phyloP scores from a whole-genome alignment of 1,140 invertebrate genomes.

The Liolophura sinensis region DNA sequence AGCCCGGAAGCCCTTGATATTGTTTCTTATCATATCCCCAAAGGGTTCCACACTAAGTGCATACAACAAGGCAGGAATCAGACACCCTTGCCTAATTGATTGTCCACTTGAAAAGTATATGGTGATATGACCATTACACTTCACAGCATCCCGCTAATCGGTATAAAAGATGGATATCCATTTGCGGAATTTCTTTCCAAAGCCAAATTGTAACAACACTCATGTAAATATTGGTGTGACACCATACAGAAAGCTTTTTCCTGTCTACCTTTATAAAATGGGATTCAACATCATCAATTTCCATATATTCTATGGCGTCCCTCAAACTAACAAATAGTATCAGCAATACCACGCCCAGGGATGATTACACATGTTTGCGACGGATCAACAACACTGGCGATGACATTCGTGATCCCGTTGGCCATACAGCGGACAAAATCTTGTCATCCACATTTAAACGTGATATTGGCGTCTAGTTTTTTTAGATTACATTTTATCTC shows the following conservation, averaged over 20 bases:
- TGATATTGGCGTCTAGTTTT: constrained; percentile 12
- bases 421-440: constrained; percentile 11
- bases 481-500: constrained; percentile 7
- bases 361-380: constrained; percentile 13
- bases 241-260: constrained; percentile 12
- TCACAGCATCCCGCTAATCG: constrained; percentile 9
- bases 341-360: constrained; percentile 11
- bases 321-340: constrained; percentile 9
- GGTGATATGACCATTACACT: constrained; percentile 14
- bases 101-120: constrained; percentile 14
- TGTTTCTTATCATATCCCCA: too few species aligned
- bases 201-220: constrained; percentile 6
- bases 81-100: constrained; percentile 20
- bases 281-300: constrained; percentile 9
- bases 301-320: constrained; percentile 12
- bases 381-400: constrained; percentile 10
- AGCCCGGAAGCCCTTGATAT: too few species aligned
- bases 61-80: constrained; percentile 17
- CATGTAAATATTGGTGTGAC: constrained; percentile 8
- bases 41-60: too few species aligned
- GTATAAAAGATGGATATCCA: too few species aligned
- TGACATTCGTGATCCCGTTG: constrained; percentile 14
- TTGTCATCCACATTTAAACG: constrained; percentile 17
- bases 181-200: constrained; percentile 3
- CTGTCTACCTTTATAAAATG: constrained; percentile 12